Evolutionary conservation across 2,113 vertebrate species (phyloP), one percentile per base, ranked within the genome.

Genomic region (Catagonus wagneri): DNA sequence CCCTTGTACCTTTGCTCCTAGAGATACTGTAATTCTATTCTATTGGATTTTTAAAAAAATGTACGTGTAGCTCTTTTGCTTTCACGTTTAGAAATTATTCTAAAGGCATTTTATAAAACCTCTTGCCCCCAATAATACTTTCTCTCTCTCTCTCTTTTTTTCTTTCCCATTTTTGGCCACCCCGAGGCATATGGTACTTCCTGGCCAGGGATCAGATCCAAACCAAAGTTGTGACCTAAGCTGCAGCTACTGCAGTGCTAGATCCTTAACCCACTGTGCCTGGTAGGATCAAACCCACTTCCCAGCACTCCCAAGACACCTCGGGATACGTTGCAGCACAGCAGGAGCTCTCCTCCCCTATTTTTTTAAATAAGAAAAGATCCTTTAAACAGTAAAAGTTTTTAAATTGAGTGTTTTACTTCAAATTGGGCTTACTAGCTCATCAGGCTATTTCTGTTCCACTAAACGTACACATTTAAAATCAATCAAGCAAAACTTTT

Each of bases 1-100:
- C 84, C 50, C 22, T 95, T 93, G 66, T 94, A 90, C 88, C 81
- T 97, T 94, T 92, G 80, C 84, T 95, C 60, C 79, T 76, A 39
- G 81, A 95, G 44, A 80, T 69, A 72, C 3, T 87, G 5, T 94
- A 68, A 71, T 60, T 93, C 72, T 68, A 50, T 74, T 66, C 16
- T 29, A 1, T 50, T 71, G 17, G 2, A 8, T 85, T 66, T 89
- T 36, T 1, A 2, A 25, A 44, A 68, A 3, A 32, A 76, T 23
- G 22, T 4, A 61, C 15, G 25, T 20, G 13, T 74, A 52, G 2
- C 29, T 78, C 17, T 88, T 81, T 92, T 87, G 29, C 50, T 96
- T 95, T 96, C 32, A 50, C 13, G 76, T 94, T 93, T 74, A 95
- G 81, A 80, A 95, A 50, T 94, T 60, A 94, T 80, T 95, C 20